Percentiles rank a stretch among this genome's conserved stretches.
phyloP scores from a whole-genome alignment of 2,113 vertebrate species.

The Misgurnus mizolepis region DNA sequence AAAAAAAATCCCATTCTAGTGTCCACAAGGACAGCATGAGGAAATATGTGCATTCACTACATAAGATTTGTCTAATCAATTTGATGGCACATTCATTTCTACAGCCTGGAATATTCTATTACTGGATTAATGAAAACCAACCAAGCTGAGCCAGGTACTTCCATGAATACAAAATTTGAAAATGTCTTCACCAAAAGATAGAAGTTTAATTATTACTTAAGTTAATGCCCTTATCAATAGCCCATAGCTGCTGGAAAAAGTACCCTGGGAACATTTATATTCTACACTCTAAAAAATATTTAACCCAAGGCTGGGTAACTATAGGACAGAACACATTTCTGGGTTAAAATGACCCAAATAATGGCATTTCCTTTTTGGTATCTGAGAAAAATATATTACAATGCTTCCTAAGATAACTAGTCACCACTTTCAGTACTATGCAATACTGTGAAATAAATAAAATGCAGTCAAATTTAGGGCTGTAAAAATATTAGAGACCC shows the following conservation, averaged over 20 bases:
- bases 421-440: background rate
- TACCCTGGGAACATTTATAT: background rate
- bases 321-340: too few relatives aligned
- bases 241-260: background rate
- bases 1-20: too few relatives aligned
- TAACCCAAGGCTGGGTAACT: too few relatives aligned
- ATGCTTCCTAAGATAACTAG: background rate
- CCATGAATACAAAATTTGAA: background rate
- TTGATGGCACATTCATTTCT: background rate
- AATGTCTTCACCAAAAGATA: background rate
- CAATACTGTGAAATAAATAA: background rate
- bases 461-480: background rate
- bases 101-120: background rate
- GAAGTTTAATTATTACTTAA: background rate
- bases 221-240: background rate
- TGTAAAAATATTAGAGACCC: conserved; percentile 16
- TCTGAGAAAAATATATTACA: background rate
- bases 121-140: conserved; percentile 8
- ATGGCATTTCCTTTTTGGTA: background rate
- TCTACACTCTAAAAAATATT: background rate
- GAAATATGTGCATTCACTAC: background rate
- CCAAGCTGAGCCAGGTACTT: conserved; percentile 2
- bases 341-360: too few relatives aligned
- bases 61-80: background rate
- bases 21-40: background rate